Percentiles rank a stretch among this genome's conserved stretches.
Evolutionary conservation across 2,113 vertebrate genomes (phyloP).

Genomic region (Entelurus aequoreus): DNA sequence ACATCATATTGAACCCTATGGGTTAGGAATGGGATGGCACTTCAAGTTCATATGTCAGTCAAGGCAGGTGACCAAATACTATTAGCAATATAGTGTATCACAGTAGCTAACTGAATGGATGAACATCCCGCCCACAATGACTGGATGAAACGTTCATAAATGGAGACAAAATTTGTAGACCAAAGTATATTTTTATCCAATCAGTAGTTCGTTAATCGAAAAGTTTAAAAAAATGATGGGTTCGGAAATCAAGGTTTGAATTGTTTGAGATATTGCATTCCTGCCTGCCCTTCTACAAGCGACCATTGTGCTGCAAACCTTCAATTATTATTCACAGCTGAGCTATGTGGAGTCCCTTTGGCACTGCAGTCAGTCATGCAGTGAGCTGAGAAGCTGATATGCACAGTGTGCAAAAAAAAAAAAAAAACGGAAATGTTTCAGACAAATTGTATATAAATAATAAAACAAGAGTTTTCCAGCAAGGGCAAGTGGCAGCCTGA

Average conservation of each 20-base stretch:
- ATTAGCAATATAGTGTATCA: no score
- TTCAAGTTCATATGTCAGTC: no score
- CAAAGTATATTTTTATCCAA: no score
- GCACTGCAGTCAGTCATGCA: constrained; percentile 24
- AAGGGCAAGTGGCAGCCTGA: neutral
- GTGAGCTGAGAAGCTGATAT: constrained; percentile 28
- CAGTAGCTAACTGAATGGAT: no score
- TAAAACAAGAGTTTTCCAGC: neutral
- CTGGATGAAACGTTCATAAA: no score
- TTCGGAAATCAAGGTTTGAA: neutral
- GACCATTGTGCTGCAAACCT: constrained; percentile 16
- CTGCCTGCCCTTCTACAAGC: constrained; percentile 19
- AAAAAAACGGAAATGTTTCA: constrained; percentile 11
- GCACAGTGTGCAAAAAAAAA: constrained; percentile 6
- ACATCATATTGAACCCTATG: no score
- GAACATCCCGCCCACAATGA: no score
- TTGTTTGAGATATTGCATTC: constrained; percentile 30
- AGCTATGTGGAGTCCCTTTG: constrained; percentile 26
- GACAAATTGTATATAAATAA: constrained; percentile 7
- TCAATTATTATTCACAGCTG: constrained; percentile 38
- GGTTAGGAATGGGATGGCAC: no score
- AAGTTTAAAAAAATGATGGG: no score
- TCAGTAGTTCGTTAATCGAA: no score
- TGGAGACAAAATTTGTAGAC: no score
- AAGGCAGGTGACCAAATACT: no score